These are phyloP conservation scores for Thamnaconus septentrionalis DNA, from an alignment of 2,113 vertebrate genomes.

Conservation along the genomic window DNA sequence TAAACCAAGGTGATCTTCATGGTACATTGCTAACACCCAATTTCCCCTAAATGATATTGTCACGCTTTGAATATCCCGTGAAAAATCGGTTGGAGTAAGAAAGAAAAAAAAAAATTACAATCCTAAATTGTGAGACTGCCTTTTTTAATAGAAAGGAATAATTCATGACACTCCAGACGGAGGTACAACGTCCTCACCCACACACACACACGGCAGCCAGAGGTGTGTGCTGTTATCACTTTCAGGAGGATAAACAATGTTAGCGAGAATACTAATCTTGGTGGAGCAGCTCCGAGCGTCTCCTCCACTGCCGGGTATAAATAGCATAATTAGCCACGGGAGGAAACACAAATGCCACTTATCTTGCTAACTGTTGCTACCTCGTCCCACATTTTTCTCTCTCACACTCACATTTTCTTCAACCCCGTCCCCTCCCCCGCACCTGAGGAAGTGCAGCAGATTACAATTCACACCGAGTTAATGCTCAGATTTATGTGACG, in stretches of 20 bases:
- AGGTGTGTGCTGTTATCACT: slow-evolving; percentile 57
- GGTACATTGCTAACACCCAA: too few species aligned
- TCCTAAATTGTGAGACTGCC: too few species aligned
- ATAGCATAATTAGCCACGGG: slow-evolving; percentile 72
- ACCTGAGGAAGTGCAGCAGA: too few species aligned
- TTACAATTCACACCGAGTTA: too few species aligned
- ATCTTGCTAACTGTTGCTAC: slow-evolving; percentile 58
- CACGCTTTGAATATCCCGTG: too few species aligned
- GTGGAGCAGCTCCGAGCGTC: slow-evolving; percentile 61
- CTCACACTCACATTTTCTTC: slow-evolving; percentile 9
- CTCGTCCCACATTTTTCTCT: slow-evolving; percentile 38
- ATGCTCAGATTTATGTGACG: too few species aligned
- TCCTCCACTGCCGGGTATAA: slow-evolving; percentile 57
- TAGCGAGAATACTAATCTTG: slow-evolving; percentile 66
- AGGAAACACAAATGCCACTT: slow-evolving; percentile 71
- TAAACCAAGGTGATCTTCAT: too few species aligned
- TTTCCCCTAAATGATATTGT: too few species aligned
- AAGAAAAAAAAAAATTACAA: too few species aligned
- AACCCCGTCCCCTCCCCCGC: background rate
- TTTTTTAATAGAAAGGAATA: too few species aligned
- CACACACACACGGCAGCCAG: slow-evolving; percentile 49
- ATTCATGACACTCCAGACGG: too few species aligned
- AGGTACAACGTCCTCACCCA: background rate
- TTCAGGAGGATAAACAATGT: slow-evolving; percentile 67
- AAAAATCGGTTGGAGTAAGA: too few species aligned